Base-by-base conservation (phyloP, 1,140 invertebrate species). In the Solenopsis fugax region DNA sequence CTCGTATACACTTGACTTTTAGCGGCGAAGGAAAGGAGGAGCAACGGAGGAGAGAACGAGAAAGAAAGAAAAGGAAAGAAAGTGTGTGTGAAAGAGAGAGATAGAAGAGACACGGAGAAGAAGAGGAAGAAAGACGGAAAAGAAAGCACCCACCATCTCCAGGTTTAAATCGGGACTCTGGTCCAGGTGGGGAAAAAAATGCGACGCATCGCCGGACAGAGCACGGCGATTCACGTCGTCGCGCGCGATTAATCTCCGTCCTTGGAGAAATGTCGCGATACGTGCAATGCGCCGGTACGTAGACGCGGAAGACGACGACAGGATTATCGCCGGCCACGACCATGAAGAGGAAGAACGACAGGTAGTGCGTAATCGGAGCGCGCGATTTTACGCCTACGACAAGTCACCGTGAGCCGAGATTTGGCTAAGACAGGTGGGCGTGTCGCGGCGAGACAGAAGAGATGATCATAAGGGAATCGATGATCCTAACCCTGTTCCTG, bases 341-440 rank as follows among this genome's bases (percentile, higher is more conserved):
- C 71, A 95, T 94, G 94, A 93, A 89, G 92, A 94, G 92, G 78
- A 94, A 93, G 82, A 92, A 93, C 91, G 87, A 94, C 87, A 94
- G 94, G 94, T 95, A 94, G 92, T 91, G 86, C 81, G 81, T 62
- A 65, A 52, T 65, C 60, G 52, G 62, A 65, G 45, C 72, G 80
- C 62, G 76, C 52, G 76, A 65, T 80, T 90, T 90, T 90, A 90
- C 81, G 89, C 67, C 87, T 89, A 88, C 86, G 86, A 75, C 86
- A 69, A 75, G 75, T 60, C 80, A 37, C 77, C 29, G 81, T 78
- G 64, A 81, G 64, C 64, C 77, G 69, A 77, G 64, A 86, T 90
- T 90, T 90, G 84, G 89, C 69, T 77, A 88, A 90, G 88, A 80
- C 89, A 90, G 89, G 86, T 85, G 90, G 90, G 82, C 84, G 90